Base-by-base conservation (phyloP, 2,797 vertebrate genomes). In the Chrosomus eos region DNA sequence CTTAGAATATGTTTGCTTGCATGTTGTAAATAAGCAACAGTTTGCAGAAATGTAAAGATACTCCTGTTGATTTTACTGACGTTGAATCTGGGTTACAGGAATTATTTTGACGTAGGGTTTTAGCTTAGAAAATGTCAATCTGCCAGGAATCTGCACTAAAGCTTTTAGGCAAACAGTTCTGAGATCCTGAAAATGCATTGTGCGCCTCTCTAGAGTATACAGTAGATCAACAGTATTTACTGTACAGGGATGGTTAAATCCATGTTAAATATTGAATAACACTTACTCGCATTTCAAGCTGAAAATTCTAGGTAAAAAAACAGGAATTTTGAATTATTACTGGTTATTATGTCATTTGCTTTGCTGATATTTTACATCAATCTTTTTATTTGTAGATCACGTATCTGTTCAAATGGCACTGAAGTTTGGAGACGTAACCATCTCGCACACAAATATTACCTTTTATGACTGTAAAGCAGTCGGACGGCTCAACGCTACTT, bases 401-500 rank as follows among this genome's bases (percentile, higher is more conserved):
- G 84, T 97, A 91, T 92, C 92, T 13, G 85, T 97, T 84, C 87
- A 90, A 0, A 90, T 98, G 88, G 92, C 94, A 0, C 88, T 98
- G 90, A 94, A 94, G 93, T 97, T 97, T 51, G 94, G 92, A 87
- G 89, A 96, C 0, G 96, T 97, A 89, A 93, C 90, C 2, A 86
- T 97, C 74, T 91, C 95, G 14, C 90, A 90, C 5, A 92, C 94
- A 16, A 92, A 93, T 89, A 95, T 97, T 90, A 95, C 94, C 66
- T 97, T 97, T 92, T 98, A 96, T 1, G 96, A 97, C 91, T 98
- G 97, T 87, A 90, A 88, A 0, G 94, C 96, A 0, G 91, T 96
- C 1, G 94, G 94, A 81, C 90, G 70, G 6, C 94, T 97, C 81
- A 95, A 95, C 74, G 88, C 86, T 53, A 93, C 92, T 40, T 95